These are phyloP conservation scores for Bellardia bayeri DNA, from an alignment of 2,888 invertebrate genomes.

Conservation along the genomic window DNA sequence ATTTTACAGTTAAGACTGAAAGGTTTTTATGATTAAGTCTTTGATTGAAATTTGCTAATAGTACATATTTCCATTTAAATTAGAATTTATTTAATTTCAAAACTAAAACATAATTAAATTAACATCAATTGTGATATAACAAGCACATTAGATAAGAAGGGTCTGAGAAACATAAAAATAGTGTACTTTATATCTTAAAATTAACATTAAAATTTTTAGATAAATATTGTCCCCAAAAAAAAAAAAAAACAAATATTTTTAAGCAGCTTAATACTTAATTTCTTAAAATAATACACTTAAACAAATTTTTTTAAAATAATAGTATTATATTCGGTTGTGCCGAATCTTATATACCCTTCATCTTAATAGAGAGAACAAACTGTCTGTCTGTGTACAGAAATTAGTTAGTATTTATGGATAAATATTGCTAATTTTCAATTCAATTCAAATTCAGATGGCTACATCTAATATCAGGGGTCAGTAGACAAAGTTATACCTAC, in stretches of 20 bases:
- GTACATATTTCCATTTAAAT: constrained; percentile 17
- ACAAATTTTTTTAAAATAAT: constrained; percentile 1
- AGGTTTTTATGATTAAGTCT: constrained; percentile 43
- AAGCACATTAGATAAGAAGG: constrained; percentile 60
- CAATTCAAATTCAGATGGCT: too few relatives aligned
- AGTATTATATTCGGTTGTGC: too few relatives aligned
- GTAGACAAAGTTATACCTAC: too few relatives aligned
- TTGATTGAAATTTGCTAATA: constrained; percentile 6
- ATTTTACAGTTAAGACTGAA: constrained; percentile 66
- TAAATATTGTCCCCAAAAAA: constrained; percentile 12
- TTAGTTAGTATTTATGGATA: too few relatives aligned
- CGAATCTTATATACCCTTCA: too few relatives aligned
- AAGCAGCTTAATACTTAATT: constrained; percentile 13
- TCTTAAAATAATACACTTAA: neutral
- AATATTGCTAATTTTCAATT: too few relatives aligned
- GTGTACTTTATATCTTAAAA: constrained; percentile 11
- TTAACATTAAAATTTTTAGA: constrained; percentile 25
- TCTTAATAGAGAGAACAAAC: too few relatives aligned
- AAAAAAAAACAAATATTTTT: neutral
- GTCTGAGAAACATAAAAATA: neutral
- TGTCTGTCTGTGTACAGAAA: too few relatives aligned
- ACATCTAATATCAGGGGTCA: too few relatives aligned
- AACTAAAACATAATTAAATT: neutral
- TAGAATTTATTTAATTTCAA: constrained; percentile 26
- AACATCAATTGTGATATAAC: constrained; percentile 68